phyloP scores from a whole-genome alignment of 2,888 invertebrate species.

The Perizoma flavofasciatum region DNA sequence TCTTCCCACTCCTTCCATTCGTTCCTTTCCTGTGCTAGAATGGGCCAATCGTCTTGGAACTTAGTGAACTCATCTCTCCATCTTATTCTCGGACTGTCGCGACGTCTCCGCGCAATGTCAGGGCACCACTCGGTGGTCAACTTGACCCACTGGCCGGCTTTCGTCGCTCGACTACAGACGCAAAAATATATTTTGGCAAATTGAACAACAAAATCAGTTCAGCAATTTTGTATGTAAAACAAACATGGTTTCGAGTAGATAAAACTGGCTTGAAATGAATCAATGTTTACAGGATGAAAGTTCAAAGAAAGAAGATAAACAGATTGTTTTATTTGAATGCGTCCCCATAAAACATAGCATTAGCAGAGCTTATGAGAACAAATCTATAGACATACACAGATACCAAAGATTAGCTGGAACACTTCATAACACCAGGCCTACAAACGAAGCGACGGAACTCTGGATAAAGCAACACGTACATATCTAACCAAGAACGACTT shows the following conservation, averaged over 20 bases:
- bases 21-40: too few relatives aligned
- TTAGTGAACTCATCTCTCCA: too few relatives aligned
- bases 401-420: conserved; percentile 12
- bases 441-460: too few relatives aligned
- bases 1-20: too few relatives aligned
- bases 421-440: not conserved
- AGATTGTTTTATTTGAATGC: conserved; percentile 35
- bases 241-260: not conserved
- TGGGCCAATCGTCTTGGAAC: too few relatives aligned
- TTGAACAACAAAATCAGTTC: conserved; percentile 2
- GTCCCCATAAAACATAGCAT: conserved; percentile 39
- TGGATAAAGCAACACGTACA: too few relatives aligned
- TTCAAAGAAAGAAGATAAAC: conserved; percentile 37
- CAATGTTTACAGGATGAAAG: conserved; percentile 24
- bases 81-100: too few relatives aligned
- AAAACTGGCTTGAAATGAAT: conserved; percentile 12
- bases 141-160: too few relatives aligned
- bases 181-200: conserved; percentile 11
- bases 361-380: conserved; percentile 37
- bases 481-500: too few relatives aligned
- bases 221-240: conserved; percentile 10
- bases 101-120: too few relatives aligned
- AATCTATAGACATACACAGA: conserved; percentile 24
- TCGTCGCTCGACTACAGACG: too few relatives aligned
- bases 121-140: too few relatives aligned